Base-by-base conservation (phyloP, 2,797 vertebrate species). In the Characodon lateralis region DNA sequence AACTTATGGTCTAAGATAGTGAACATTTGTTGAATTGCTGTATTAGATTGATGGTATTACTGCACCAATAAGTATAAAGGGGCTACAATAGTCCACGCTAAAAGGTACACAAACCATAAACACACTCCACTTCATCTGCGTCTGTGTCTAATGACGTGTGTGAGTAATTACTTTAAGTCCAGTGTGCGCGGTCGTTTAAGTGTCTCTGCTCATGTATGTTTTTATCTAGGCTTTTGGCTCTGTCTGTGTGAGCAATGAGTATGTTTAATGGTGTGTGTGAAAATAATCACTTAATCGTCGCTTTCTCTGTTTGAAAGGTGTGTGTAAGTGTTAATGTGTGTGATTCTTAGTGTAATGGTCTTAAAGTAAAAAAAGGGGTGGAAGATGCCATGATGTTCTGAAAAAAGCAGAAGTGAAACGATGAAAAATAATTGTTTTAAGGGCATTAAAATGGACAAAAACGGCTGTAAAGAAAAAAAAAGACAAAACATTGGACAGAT, bases 251-350 rank as follows among this genome's bases (percentile, higher is more conserved):
- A 80, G 89, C 90, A 89, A 89, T 93, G 85, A 93, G 91, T 89
- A 88, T 92, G 93, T 94, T 93, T 94, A 93, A 93, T 93, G 93
- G 91, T 89, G 92, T 94, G 93, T 94, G 91, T 88, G 87, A 87
- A 93, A 93, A 93, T 95, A 91, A 94, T 94, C 91, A 92, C 92
- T 92, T 94, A 93, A 94, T 93, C 87, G 87, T 83, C 43, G 68
- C 88, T 89, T 86, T 83, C 83, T 92, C 91, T 85, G 90, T 93
- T 93, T 92, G 89, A 83, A 85, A 78, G n/a, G 77, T 78, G 71
- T 76, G 79, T 76, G 53, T 78, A 83, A 59, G 80, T 82, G 72
- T 83, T 66, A 78, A 78, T 80, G 72, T 81, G 79, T 77, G 77
- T 78, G 66, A 76, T 35, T 81, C 16, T 80, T 50, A 48, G 74